A percentile compares a stretch with the other conserved stretches of the same genome.
phyloP scores from a whole-genome alignment of 2,888 invertebrate genomes.

The Polydesmus complanatus region DNA sequence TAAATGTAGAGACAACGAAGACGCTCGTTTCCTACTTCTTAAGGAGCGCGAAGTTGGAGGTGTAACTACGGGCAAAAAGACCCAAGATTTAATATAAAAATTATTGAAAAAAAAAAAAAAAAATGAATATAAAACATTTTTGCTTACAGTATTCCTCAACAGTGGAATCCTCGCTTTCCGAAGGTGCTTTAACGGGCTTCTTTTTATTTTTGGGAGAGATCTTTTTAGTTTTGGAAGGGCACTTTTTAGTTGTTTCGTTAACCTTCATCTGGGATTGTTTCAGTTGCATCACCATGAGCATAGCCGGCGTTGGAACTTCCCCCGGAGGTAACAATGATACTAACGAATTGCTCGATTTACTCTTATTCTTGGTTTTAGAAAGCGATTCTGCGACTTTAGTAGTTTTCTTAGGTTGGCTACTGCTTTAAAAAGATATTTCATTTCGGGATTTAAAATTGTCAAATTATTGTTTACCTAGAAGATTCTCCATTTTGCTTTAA shows the following conservation, averaged over 20 bases:
- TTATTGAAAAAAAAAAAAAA: not conserved
- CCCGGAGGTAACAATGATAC: too few relatives aligned
- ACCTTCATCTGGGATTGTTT: not conserved
- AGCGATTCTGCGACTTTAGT: too few relatives aligned
- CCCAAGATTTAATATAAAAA: not conserved
- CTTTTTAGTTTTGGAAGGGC: too few relatives aligned
- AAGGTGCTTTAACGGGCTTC: too few relatives aligned
- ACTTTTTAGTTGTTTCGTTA: not conserved
- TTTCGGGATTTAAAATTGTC: too few relatives aligned
- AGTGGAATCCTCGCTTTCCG: not conserved
- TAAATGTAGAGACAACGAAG: not conserved
- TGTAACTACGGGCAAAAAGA: not conserved
- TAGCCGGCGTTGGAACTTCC: conserved; percentile 18
- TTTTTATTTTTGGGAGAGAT: too few relatives aligned
- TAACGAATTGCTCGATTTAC: too few relatives aligned
- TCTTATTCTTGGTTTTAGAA: too few relatives aligned
- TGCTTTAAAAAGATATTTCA: too few relatives aligned
- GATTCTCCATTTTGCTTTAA: too few relatives aligned
- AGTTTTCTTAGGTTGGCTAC: too few relatives aligned
- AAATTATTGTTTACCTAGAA: too few relatives aligned
- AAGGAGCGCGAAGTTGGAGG: not conserved
- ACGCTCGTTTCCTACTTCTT: not conserved
- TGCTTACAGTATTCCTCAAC: not conserved
- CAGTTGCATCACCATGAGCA: conserved; percentile 17
- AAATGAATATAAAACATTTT: not conserved